Conservation (phyloP, 2,888 invertebrate species). For the Allacma fusca region DNA sequence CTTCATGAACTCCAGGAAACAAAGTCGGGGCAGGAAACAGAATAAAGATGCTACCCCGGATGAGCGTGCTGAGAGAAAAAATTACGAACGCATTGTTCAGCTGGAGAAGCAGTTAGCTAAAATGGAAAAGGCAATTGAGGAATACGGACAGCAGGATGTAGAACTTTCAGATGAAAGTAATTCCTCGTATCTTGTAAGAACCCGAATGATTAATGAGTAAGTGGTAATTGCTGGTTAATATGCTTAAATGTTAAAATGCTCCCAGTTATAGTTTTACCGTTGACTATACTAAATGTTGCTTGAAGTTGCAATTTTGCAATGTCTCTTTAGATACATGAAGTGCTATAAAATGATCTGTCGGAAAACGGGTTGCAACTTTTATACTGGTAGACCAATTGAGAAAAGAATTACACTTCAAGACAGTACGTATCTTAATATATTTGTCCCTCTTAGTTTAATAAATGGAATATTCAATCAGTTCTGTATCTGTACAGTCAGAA, state of each 20-base stretch:
- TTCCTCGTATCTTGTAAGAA: slow-evolving; percentile 26
- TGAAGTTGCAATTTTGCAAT: too few species aligned
- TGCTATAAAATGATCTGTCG: slow-evolving; percentile 9
- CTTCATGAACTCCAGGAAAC: neutral
- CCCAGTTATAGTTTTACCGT: too few species aligned
- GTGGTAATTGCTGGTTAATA: too few species aligned
- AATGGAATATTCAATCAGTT: too few species aligned
- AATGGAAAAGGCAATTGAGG: slow-evolving; percentile 8
- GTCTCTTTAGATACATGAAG: slow-evolving; percentile 20
- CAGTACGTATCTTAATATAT: slow-evolving; percentile 8
- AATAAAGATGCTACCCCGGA: slow-evolving; percentile 5
- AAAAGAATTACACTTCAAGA: neutral
- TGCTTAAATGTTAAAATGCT: too few species aligned
- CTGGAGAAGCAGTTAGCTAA: slow-evolving; percentile 11
- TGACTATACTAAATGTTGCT: too few species aligned
- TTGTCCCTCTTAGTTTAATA: too few species aligned
- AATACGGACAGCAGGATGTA: neutral
- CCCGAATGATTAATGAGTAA: slow-evolving; percentile 22
- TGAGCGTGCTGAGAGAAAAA: neutral
- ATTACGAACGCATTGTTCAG: neutral
- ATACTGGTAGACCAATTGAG: slow-evolving; percentile 33
- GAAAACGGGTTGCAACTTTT: neutral
- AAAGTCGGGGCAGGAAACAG: too few species aligned
- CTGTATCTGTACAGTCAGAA: too few species aligned
- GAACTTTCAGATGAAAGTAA: slow-evolving; percentile 26